These are phyloP conservation scores for Noctua janthe DNA, from an alignment of 2,888 invertebrate genomes.

Conservation along the genomic window DNA sequence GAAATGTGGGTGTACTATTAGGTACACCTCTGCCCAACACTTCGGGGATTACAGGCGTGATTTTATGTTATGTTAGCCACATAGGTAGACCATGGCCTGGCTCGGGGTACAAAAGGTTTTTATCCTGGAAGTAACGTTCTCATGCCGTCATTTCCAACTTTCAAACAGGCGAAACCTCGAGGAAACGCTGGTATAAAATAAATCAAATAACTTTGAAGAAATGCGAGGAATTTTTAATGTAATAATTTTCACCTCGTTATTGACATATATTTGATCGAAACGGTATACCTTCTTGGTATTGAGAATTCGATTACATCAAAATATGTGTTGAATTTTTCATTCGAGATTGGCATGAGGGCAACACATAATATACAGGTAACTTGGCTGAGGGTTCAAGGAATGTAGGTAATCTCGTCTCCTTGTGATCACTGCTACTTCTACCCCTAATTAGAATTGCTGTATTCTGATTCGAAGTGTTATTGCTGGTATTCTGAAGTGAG, in stretches of 20 bases:
- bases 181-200: not conserved
- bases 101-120: not conserved
- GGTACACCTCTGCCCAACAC: too few relatives aligned
- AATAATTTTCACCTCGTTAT: constrained; percentile 28
- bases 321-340: not conserved
- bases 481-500: not conserved
- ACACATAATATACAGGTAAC: not conserved
- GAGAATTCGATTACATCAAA: constrained; percentile 14
- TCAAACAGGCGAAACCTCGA: not conserved
- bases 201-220: constrained; percentile 31
- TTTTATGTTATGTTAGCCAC: too few relatives aligned
- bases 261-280: constrained; percentile 19
- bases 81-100: not conserved
- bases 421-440: not conserved
- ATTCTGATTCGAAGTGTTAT: not conserved
- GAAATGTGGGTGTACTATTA: too few relatives aligned
- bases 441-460: not conserved
- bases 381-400: not conserved
- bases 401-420: not conserved
- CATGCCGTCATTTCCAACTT: not conserved
- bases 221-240: constrained; percentile 39
- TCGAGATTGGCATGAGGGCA: not conserved
- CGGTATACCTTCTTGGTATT: constrained; percentile 1
- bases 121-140: not conserved
- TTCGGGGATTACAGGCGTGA: too few relatives aligned